Conservation (phyloP, 2,888 invertebrate genomes). For the Platycheirus rosarum region DNA sequence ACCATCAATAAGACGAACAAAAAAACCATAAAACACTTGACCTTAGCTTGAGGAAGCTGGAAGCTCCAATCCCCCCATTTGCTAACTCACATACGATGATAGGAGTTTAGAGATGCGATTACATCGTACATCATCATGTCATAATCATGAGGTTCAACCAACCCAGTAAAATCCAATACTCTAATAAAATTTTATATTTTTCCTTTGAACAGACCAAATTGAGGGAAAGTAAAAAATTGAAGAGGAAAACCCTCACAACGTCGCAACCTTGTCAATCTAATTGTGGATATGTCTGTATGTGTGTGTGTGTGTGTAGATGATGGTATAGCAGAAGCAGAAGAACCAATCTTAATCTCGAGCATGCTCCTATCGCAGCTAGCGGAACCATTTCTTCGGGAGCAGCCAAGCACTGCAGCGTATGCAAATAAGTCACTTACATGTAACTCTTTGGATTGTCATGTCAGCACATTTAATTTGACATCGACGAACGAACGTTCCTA, state of each 20-base stretch:
- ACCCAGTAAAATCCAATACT: conserved; percentile 66
- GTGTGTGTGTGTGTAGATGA: conserved; percentile 1
- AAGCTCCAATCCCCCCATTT: neutral
- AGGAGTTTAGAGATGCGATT: conserved; percentile 19
- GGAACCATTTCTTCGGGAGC: conserved; percentile 41
- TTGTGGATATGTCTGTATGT: conserved; percentile 32
- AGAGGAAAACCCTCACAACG: conserved; percentile 6
- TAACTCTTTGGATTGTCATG: conserved; percentile 71
- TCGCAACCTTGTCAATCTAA: conserved; percentile 64
- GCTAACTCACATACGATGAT: conserved; percentile 22
- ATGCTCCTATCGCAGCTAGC: conserved; percentile 46
- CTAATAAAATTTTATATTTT: conserved; percentile 64
- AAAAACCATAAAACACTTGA: conserved; percentile 63
- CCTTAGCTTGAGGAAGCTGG: conserved; percentile 31
- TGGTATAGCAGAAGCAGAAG: conserved; percentile 19
- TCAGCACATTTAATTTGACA: conserved; percentile 74
- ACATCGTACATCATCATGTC: conserved; percentile 64
- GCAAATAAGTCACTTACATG: conserved; percentile 74
- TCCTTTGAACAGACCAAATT: conserved; percentile 18
- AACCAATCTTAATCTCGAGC: conserved; percentile 67
- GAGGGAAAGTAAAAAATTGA: conserved; percentile 22
- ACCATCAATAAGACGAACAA: conserved; percentile 63
- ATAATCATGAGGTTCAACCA: conserved; percentile 70
- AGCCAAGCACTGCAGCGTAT: conserved; percentile 52
- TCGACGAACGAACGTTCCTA: conserved; percentile 42